phyloP scores from a whole-genome alignment of 2,888 invertebrate genomes.

The Seira musarum region DNA sequence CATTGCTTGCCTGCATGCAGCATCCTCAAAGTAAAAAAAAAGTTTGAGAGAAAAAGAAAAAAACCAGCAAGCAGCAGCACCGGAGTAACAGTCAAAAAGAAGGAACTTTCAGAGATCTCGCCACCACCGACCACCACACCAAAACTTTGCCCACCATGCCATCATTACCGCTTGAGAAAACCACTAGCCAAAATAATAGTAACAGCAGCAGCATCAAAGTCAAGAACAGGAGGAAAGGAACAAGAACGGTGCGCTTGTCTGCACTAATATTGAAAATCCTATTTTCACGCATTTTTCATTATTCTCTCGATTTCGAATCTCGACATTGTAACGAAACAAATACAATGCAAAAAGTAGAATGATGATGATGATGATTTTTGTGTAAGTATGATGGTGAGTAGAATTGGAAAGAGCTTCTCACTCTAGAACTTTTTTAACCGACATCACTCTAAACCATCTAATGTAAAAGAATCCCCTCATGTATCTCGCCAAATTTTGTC shows the following conservation, averaged over 20 bases:
- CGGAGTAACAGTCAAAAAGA: conserved; percentile 29
- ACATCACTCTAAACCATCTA: no score
- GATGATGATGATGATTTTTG: background rate
- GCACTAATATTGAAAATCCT: no score
- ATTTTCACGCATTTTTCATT: no score
- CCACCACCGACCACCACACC: conserved; percentile 25
- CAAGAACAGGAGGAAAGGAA: background rate
- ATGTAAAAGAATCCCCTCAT: background rate
- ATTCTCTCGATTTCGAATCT: no score
- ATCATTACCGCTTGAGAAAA: conserved; percentile 15
- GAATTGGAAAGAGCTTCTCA: no score
- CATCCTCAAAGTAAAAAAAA: background rate
- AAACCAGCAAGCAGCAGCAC: background rate
- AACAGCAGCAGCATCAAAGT: background rate
- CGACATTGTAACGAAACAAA: background rate
- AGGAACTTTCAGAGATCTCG: background rate
- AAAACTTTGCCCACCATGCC: conserved; percentile 23
- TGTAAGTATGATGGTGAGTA: background rate
- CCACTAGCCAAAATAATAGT: conserved; percentile 23
- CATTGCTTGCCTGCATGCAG: background rate
- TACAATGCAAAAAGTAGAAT: background rate
- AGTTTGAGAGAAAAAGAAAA: background rate
- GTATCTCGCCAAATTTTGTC: background rate
- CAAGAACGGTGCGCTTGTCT: no score
- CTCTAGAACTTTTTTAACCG: no score